phyloP scores from a whole-genome alignment of 2,113 vertebrate species.

The Cettia cetti region DNA sequence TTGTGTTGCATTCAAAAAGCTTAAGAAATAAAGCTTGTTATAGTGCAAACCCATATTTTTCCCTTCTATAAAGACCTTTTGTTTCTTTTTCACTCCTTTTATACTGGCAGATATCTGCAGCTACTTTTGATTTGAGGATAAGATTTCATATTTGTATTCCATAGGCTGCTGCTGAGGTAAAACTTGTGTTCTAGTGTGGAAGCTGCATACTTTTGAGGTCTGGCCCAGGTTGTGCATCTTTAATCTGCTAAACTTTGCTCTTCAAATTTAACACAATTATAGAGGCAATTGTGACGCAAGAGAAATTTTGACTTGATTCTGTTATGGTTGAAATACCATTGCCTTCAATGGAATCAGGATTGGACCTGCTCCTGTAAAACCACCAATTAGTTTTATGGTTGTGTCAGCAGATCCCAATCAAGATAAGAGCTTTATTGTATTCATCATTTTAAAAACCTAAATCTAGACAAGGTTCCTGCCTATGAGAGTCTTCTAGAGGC shows the following conservation, averaged over 20 bases:
- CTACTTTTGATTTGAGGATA: conserved; percentile 3
- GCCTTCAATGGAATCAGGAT: not conserved
- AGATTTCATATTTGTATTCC: not conserved
- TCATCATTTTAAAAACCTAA: not conserved
- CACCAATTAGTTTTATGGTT: conserved; percentile 26
- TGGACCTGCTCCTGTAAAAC: not conserved
- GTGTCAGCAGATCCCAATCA: conserved; percentile 1
- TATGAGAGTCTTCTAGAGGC: not conserved
- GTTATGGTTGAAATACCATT: not conserved
- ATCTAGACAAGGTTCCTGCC: not conserved
- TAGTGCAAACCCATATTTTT: not conserved
- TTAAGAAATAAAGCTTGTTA: not conserved
- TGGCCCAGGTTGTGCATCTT: not conserved
- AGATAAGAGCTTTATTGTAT: conserved; percentile 13
- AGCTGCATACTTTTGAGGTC: not conserved
- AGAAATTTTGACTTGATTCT: conserved; percentile 8
- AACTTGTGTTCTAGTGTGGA: not conserved
- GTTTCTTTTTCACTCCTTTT: not conserved
- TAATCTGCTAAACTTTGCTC: not conserved
- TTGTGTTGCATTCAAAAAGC: not conserved
- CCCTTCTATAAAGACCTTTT: not conserved
- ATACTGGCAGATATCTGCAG: not conserved
- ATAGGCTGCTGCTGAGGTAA: not conserved
- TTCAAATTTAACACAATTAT: not conserved
- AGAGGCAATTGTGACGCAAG: not conserved